Evolutionary conservation across 2,113 vertebrate species (phyloP), one percentile per base, ranked within the genome.

Genomic region (Mesocricetus auratus): DNA sequence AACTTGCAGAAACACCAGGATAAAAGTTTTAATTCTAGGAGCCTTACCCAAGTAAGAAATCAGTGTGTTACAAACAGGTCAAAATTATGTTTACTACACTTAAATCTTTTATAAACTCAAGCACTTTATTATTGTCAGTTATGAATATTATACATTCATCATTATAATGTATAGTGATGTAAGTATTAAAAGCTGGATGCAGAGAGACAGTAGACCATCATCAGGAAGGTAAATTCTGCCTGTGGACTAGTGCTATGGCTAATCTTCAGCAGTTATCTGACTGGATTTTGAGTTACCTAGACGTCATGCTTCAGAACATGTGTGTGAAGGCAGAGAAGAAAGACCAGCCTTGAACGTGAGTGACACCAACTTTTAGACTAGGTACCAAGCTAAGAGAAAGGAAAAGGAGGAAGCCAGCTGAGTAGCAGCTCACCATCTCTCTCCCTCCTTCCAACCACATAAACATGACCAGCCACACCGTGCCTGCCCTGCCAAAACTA

Each of bases 91-190:
- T 88, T 15, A n/a, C n/a, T 78, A 47, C 36, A 5, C 62, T 89
- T 91, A 78, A 71, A 68, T 58, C 5, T 89, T 83, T 83, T 64
- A 60, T 50, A 94, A 94, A 68, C 69, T 81, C 39, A 94, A 93
- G 82, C 89, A 86, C 53, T 74, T 77, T 79, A 82, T 66, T 62
- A 81, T 7, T 79, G 13, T 60, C 71, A 58, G 7, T 29, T 33
- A 66, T n/a, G 73, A 87, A 90, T 68, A 7, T 73, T 87, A 5
- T 47, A 60, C n/a, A 47, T 74, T 71, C 7, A 86, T 15, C 56
- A 83, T 39, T 78, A 15, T 26, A 87, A 21, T 68, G 78, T 94
- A 66, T 77, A 91, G 86, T 78, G 71, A n/a, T 21, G 3, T 58
- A 69, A 56, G 21, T 68, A 69, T 39, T 21, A 21, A 88, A 97